Evolutionary conservation across 2,113 vertebrate species (phyloP), one percentile per base, ranked within the genome.

Genomic region (Cranoglanis bouderius): DNA sequence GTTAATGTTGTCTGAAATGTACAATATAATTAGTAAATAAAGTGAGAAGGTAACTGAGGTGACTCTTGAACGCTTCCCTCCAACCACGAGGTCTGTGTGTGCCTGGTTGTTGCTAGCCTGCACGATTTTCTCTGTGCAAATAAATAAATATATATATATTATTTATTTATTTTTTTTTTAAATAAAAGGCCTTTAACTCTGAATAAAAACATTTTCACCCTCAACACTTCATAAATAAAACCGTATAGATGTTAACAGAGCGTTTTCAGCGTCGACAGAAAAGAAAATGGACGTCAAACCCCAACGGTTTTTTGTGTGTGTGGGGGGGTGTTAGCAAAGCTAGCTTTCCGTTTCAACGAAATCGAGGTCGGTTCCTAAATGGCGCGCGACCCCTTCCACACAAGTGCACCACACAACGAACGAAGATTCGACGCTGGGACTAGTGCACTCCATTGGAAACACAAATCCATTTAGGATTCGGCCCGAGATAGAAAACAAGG

Each of bases 361-460:
- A 21, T 4, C 2, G 35, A 10, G 53, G 80, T 6, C 80, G 53
- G 0, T 0, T 85, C 65, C 84, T 24, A 85, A 85, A 51, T 72
- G 18, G 29, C 7, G 55, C 35, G 55, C 35, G 55, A 13, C 57
- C 35, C 81, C 38, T 83, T 29, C 5, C 5, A 7, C 6, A 16
- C 19, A 1, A 83, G 81, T 61, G 81, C 35, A 43, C 81, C 43
- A 29, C 0, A 4, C 51, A 3, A 1, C n/a, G 18, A 55, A 21
- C 0, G n/a, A 4, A 3, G 7, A 0, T 4, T 29, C 13, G 7
- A 57, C 8, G 4, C 12, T 67, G 16, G 46, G 21, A 2, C 2
- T 35, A 32, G 65, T 35, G 84, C 43, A 67, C 84, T 72, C 1
- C 65, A 6, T 13, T 5, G 26, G 7, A 5, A 6, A 70, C 43